Base-by-base conservation (phyloP, 2,113 vertebrate genomes). In the Pomatostomus ruficeps region DNA sequence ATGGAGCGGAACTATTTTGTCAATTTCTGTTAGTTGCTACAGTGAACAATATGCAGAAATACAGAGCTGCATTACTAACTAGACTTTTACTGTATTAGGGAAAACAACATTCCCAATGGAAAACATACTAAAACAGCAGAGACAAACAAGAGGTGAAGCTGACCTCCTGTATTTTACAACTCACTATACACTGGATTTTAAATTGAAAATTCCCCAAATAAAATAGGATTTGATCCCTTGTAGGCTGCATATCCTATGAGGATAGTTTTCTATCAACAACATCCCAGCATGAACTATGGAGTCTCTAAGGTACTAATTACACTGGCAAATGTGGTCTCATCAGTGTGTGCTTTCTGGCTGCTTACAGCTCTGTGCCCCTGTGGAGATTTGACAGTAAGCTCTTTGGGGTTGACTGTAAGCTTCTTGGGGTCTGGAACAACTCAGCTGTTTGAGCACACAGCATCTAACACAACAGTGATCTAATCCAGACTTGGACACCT, bases 401-500 rank as follows among this genome's bases (percentile, higher is more conserved):
- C 81, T 59, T 40, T 5, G n/a, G n/a, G n/a, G n/a, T n/a, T n/a
- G n/a, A n/a, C n/a, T n/a, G n/a, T n/a, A n/a, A n/a, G n/a, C n/a
- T n/a, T n/a, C n/a, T n/a, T n/a, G 57, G 73, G 77, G 46, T 55
- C 81, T 85, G 81, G 52, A 93, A 59, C 22, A 78, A 43, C 13
- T 43, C 77, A 74, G 73, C n/a, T 83, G 71, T 62, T 74, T 43
- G 65, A 89, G 84, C 78, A 93, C 57, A 24, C 38, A 78, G 70
- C 57, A 85, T 36, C 40, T 36, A 89, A 49, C 87, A 75, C 61
- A 94, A 58, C 57, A 82, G 70, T 87, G 91, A 96, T 78, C 81
- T 91, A 71, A 91, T 35, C 14, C 74, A 82, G 57, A 67, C 89
- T 93, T 93, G 93, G 84, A 93, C 81, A 94, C 31, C 66, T 51